Conservation (phyloP, 2,888 invertebrate genomes). For the Argyra leucocephala region DNA sequence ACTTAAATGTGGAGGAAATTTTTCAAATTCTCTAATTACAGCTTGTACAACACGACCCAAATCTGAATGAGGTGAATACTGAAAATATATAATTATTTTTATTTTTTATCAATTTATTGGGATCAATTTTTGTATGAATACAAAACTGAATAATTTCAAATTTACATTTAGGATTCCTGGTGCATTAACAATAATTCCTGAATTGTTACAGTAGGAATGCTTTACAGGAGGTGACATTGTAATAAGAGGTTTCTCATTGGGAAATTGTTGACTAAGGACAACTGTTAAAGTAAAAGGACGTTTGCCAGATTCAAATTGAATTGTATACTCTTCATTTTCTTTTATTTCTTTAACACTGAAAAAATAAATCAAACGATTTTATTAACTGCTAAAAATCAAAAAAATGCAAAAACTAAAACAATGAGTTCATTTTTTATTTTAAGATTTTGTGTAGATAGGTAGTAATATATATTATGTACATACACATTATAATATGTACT, state of each 20-base stretch:
- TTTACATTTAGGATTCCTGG: conserved; percentile 65
- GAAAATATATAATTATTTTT: conserved; percentile 23
- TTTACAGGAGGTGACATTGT: conserved; percentile 55
- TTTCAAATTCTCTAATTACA: conserved; percentile 67
- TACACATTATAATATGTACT: conserved; percentile 30
- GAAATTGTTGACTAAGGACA: conserved; percentile 59
- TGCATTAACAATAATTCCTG: conserved; percentile 61
- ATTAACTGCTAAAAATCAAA: not conserved
- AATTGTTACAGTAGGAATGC: conserved; percentile 63
- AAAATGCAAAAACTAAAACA: not conserved
- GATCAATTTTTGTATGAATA: not conserved
- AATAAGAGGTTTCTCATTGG: conserved; percentile 62
- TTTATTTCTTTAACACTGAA: conserved; percentile 59
- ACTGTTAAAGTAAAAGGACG: conserved; percentile 59
- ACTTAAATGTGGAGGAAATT: conserved; percentile 46
- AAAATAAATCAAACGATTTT: conserved; percentile 15
- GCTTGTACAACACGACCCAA: conserved; percentile 72
- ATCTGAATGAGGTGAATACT: conserved; percentile 70
- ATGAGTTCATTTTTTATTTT: not conserved
- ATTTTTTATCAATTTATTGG: not conserved
- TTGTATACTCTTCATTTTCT: conserved; percentile 62
- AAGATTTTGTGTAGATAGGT: not conserved
- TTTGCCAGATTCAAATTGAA: conserved; percentile 57
- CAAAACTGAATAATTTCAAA: conserved; percentile 11
- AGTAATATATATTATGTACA: too few relatives aligned